These are phyloP conservation scores for Cheilosia pagana DNA, from an alignment of 2,888 invertebrate genomes.

Conservation along the genomic window DNA sequence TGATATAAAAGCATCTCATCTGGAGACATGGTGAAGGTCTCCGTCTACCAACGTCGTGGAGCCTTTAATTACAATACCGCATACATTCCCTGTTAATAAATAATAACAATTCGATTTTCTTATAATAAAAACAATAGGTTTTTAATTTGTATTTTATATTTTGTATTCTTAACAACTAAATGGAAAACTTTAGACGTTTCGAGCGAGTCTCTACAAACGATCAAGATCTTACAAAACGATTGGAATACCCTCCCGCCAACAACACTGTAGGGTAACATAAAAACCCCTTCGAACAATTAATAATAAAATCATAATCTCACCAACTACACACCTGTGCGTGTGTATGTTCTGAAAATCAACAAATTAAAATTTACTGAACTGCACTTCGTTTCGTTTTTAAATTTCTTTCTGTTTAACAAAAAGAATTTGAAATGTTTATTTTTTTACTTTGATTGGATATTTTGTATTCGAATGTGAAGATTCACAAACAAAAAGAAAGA, in stretches of 20 bases:
- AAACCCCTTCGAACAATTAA: slow-evolving; percentile 32
- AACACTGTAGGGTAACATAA: slow-evolving; percentile 34
- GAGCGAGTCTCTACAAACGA: slow-evolving; percentile 30
- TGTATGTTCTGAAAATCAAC: slow-evolving; percentile 16
- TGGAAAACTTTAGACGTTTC: slow-evolving; percentile 63
- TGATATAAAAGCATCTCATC: no score
- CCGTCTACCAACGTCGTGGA: no score
- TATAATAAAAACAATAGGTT: not conserved
- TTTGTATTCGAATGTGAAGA: slow-evolving; percentile 7
- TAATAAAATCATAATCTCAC: slow-evolving; percentile 22
- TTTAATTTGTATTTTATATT: slow-evolving; percentile 42
- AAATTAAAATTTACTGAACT: slow-evolving; percentile 16
- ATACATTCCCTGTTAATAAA: not conserved
- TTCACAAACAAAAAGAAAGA: not conserved
- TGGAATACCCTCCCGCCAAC: slow-evolving; percentile 13
- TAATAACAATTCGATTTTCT: not conserved
- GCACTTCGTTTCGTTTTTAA: not conserved
- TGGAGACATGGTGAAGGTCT: no score
- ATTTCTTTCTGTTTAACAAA: not conserved
- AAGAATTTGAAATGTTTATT: slow-evolving; percentile 7
- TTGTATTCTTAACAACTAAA: slow-evolving; percentile 62
- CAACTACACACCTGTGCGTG: not conserved
- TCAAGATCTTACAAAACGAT: slow-evolving; percentile 28
- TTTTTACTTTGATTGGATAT: slow-evolving; percentile 1
- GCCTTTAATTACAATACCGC: no score